Evolutionary conservation across 2,113 vertebrate genomes (phyloP), one percentile per base, ranked within the genome.

Genomic region (Kryptolebias marmoratus): DNA sequence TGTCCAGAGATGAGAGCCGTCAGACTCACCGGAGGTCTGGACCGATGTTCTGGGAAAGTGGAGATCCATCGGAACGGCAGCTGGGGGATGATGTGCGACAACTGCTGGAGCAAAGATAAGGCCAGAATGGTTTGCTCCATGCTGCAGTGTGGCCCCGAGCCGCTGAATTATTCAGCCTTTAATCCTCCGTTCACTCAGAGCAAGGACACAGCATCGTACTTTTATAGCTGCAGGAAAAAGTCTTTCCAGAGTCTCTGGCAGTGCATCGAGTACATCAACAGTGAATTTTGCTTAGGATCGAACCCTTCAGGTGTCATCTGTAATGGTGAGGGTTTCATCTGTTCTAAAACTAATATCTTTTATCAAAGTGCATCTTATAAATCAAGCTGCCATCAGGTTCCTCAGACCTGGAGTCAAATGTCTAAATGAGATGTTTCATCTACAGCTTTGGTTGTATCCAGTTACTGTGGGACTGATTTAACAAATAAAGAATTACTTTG

Each of bases 31-130:
- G 92, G 93, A 8, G 92, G 93, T 44, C 0, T 84, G 73, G 92
- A 94, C 73, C 87, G 57, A 30, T 94, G 93, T 69, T 82, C 93
- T 1, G 93, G 93, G 15, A 86, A 71, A 72, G 77, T 94, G 74
- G 93, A 94, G 78, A 64, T 93, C 58, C 92, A 94, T 61, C 92
- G 92, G 2, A 91, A 93, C 0, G 92, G 90, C 60, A 88, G 75
- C 14, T 94, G 93, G 93, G 90, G 92, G 2, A 81, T 79, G 0
- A 73, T 94, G 66, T 92, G 89, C 30, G 78, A 94, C 16, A 68
- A 45, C 64, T 83, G 83, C 77, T 94, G 90, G 91, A 45, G 57
- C 0, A 2, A 11, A 10, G 0, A 74, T 0, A 12, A 88, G 50
- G 90, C 87, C 10, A 45, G 58, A 16, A 67, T 66, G 58, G 87